Percentiles rank a stretch among this genome's conserved stretches.
Evolutionary conservation across 2,797 vertebrate species (phyloP).

Genomic region (Sylvilagus floridanus): DNA sequence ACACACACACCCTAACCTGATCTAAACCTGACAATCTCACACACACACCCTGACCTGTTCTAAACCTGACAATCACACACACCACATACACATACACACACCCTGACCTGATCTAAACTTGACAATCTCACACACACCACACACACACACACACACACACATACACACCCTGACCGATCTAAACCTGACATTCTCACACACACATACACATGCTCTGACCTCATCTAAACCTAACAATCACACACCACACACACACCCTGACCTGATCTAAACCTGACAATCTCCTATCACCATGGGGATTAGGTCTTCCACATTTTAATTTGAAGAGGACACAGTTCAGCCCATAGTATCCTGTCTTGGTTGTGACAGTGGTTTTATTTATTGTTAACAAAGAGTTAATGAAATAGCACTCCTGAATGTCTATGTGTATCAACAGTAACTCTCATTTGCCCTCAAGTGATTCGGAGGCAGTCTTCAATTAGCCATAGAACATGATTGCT

Average conservation of each 20-base stretch:
- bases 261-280: not conserved
- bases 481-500: slow-evolving; percentile 27
- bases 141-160: no score
- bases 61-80: not conserved
- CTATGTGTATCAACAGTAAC: not conserved
- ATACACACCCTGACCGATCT: no score
- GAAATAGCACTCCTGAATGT: not conserved
- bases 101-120: no score
- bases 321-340: not conserved
- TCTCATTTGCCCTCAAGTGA: slow-evolving; percentile 47
- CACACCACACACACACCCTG: no score
- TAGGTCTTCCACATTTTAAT: not conserved
- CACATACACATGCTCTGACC: not conserved
- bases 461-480: slow-evolving; percentile 49
- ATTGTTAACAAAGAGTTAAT: not conserved
- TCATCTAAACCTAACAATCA: not conserved
- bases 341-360: not conserved
- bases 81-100: no score
- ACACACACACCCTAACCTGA: not conserved
- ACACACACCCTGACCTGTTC: not conserved
- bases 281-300: not conserved
- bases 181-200: no score
- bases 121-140: no score
- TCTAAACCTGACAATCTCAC: not conserved
- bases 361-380: not conserved